These are phyloP conservation scores for Altica lythri DNA, from an alignment of 2,888 invertebrate genomes.

Conservation along the genomic window DNA sequence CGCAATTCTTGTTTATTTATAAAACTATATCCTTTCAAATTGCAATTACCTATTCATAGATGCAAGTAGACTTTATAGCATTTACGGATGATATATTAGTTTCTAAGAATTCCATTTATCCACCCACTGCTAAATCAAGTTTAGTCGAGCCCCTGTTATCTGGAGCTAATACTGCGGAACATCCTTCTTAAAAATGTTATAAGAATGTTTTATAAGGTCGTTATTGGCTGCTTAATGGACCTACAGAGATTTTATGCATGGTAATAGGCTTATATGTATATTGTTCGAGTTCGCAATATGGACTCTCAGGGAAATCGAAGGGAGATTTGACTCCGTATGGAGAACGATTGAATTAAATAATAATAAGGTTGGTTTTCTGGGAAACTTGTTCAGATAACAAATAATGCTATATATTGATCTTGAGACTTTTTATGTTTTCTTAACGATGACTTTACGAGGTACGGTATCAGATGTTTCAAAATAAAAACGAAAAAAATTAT, in stretches of 20 bases:
- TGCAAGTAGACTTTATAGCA: too few species aligned
- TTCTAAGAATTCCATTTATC: constrained; percentile 6
- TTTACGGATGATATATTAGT: too few species aligned
- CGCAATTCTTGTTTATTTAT: too few species aligned
- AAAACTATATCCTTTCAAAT: too few species aligned
- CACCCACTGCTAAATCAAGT: constrained; percentile 49
- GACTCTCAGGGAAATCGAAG: constrained; percentile 7
- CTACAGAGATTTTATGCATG: constrained; percentile 48
- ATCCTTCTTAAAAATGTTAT: constrained; percentile 52
- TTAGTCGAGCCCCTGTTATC: constrained; percentile 53
- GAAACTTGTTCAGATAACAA: too few species aligned
- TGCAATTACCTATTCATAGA: too few species aligned
- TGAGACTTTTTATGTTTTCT: too few species aligned
- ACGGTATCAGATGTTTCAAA: too few species aligned
- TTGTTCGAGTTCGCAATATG: constrained; percentile 22
- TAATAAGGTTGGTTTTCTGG: neutral
- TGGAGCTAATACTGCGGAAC: constrained; percentile 48
- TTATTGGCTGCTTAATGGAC: constrained; percentile 53
- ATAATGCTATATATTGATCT: too few species aligned
- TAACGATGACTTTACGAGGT: too few species aligned
- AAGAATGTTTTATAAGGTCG: constrained; percentile 41
- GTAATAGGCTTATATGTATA: constrained; percentile 42
- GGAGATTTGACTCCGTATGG: neutral
- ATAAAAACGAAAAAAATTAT: too few species aligned
- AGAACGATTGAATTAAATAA: neutral